A percentile compares a stretch with the other conserved stretches of the same genome.
Conservation (phyloP, 2,113 vertebrate species). For the Ifrita kowaldi region DNA sequence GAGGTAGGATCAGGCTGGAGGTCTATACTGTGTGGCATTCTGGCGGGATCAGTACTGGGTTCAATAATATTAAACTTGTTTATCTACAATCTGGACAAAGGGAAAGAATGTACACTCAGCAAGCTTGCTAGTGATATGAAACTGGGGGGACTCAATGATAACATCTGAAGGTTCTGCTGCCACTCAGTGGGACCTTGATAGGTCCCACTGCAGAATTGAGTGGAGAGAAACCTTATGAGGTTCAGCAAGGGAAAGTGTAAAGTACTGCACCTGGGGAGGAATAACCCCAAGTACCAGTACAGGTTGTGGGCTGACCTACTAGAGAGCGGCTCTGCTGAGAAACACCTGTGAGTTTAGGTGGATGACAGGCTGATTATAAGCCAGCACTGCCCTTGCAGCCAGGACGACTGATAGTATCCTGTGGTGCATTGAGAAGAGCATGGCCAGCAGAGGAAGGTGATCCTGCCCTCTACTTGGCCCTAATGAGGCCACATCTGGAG, state of each 20-base stretch:
- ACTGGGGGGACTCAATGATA: rapidly evolving
- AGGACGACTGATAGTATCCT: too few relatives aligned
- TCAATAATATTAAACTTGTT: background rate
- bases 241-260: background rate
- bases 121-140: background rate
- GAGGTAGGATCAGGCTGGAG: background rate
- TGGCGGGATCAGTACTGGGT: rapidly evolving
- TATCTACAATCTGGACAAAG: rapidly evolving
- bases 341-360: background rate
- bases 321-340: background rate
- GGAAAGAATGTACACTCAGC: background rate
- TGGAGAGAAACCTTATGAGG: background rate
- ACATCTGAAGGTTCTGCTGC: background rate
- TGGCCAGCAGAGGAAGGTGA: background rate
- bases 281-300: background rate
- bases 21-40: background rate
- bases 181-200: rapidly evolving
- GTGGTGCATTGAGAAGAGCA: rapidly evolving
- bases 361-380: background rate
- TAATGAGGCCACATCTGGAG: background rate
- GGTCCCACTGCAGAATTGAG: background rate
- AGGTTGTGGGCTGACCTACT: background rate
- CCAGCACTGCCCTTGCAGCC: background rate
- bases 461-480: background rate
- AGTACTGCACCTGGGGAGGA: too few relatives aligned